Percentiles rank a stretch among this genome's conserved stretches.
These are phyloP conservation scores for Scaptomyza parva DNA, from an alignment of 2,888 invertebrate species.

Conservation along the genomic window DNA sequence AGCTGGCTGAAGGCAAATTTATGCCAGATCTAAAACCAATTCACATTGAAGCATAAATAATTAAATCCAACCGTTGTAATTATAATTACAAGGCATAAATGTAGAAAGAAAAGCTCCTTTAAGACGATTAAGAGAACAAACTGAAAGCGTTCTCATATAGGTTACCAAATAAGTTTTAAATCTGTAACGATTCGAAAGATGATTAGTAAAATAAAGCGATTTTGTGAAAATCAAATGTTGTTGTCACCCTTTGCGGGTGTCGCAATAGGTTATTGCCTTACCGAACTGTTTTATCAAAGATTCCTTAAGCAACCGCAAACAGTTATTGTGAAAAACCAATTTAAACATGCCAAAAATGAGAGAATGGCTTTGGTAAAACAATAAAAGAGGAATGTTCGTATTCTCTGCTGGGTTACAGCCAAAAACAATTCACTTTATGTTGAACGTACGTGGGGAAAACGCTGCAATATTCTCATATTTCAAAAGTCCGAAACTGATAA, in stretches of 20 bases:
- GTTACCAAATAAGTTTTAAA: not conserved
- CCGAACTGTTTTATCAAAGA: not conserved
- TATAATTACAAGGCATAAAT: not conserved
- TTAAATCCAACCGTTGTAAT: not conserved
- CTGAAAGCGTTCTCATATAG: not conserved
- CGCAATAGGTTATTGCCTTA: not conserved
- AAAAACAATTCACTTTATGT: constrained; percentile 24
- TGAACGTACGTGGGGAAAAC: constrained; percentile 28
- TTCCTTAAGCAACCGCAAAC: not conserved
- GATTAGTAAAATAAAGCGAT: not conserved
- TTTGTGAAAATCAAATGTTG: not conserved
- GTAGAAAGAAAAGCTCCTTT: not conserved
- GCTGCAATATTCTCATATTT: constrained; percentile 18
- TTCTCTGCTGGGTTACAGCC: constrained; percentile 27
- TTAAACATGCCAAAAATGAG: not conserved
- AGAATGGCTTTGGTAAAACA: too few relatives aligned
- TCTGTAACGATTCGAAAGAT: too few relatives aligned
- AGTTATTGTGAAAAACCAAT: not conserved
- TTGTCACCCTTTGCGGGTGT: not conserved
- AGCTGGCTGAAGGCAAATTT: not conserved
- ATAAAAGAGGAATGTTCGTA: constrained; percentile 9
- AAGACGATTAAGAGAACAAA: not conserved
- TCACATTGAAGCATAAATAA: not conserved
- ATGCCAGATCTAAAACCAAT: not conserved
- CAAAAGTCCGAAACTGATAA: constrained; percentile 9